Evolutionary conservation across 1,140 invertebrate genomes (phyloP).

Genomic region (Pantala flavescens): DNA sequence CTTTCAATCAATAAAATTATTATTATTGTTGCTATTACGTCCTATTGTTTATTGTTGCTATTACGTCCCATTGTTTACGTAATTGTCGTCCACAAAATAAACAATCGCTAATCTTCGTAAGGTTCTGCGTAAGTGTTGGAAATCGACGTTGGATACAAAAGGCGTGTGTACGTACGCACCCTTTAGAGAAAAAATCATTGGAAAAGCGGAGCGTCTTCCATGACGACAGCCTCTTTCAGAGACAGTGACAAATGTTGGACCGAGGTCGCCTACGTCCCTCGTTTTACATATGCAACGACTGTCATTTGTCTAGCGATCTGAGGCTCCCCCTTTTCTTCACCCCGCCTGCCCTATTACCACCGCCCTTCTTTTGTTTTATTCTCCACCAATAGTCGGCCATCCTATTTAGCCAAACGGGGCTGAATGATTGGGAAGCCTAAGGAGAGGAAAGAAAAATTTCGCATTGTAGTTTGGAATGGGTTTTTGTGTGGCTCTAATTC

Average conservation of each 20-base stretch:
- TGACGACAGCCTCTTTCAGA: neutral
- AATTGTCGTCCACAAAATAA: too few relatives aligned
- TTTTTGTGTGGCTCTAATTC: too few relatives aligned
- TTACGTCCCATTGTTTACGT: too few relatives aligned
- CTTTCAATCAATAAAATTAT: too few relatives aligned
- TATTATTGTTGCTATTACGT: too few relatives aligned
- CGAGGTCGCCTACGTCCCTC: conserved; percentile 16
- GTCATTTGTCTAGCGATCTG: conserved; percentile 18
- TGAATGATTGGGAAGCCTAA: neutral
- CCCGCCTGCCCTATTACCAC: neutral
- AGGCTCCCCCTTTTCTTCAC: neutral
- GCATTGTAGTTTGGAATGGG: too few relatives aligned
- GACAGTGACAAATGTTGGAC: conserved; percentile 20
- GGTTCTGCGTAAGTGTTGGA: neutral
- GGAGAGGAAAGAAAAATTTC: neutral
- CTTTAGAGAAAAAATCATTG: neutral
- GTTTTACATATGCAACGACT: conserved; percentile 21
- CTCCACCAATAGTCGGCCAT: neutral
- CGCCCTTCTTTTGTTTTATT: conserved; percentile 1
- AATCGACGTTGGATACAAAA: neutral
- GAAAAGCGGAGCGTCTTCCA: neutral
- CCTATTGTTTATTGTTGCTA: too few relatives aligned
- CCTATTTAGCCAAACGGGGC: neutral
- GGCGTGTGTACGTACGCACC: neutral
- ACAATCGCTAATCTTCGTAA: neutral